Evolutionary conservation across 1,140 invertebrate genomes (phyloP).

Genomic region (Euglossa dilemma): DNA sequence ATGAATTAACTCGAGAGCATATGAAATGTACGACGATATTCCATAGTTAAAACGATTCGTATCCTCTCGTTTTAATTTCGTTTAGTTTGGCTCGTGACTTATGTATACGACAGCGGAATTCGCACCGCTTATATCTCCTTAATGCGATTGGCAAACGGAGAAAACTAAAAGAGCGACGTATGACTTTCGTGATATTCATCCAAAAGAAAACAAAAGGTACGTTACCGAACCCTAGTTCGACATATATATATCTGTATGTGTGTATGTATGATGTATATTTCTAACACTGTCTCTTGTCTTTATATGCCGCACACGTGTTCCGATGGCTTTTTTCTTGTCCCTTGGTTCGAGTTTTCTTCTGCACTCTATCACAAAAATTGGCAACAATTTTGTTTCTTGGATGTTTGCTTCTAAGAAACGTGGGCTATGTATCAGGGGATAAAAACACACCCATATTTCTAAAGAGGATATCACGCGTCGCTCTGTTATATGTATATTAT

Average conservation of each 20-base stretch:
- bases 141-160: constrained; percentile 47
- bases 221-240: constrained; percentile 4
- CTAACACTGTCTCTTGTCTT: constrained; percentile 44
- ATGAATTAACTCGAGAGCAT: constrained; percentile 60
- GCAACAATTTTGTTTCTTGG: constrained; percentile 43
- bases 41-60: constrained; percentile 32
- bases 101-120: constrained; percentile 45
- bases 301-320: constrained; percentile 21
- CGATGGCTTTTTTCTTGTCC: constrained; percentile 14
- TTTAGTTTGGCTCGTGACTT: constrained; percentile 44
- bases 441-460: constrained; percentile 15
- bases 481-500: constrained; percentile 44
- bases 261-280: constrained; percentile 35
- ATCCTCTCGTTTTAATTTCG: constrained; percentile 50
- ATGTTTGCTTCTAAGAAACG: constrained; percentile 34
- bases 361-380: constrained; percentile 43
- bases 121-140: constrained; percentile 43
- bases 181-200: constrained; percentile 10
- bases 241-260: constrained; percentile 4
- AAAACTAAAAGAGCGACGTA: constrained; percentile 50
- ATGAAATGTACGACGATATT: constrained; percentile 31
- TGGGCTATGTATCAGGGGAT: constrained; percentile 6
- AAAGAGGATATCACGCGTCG: constrained; percentile 22
- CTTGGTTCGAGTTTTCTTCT: constrained; percentile 26
- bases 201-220: constrained; percentile 27